Evolutionary conservation across 2,113 vertebrate species (phyloP), one percentile per base, ranked within the genome.

Genomic region (Oreochromis aureus): DNA sequence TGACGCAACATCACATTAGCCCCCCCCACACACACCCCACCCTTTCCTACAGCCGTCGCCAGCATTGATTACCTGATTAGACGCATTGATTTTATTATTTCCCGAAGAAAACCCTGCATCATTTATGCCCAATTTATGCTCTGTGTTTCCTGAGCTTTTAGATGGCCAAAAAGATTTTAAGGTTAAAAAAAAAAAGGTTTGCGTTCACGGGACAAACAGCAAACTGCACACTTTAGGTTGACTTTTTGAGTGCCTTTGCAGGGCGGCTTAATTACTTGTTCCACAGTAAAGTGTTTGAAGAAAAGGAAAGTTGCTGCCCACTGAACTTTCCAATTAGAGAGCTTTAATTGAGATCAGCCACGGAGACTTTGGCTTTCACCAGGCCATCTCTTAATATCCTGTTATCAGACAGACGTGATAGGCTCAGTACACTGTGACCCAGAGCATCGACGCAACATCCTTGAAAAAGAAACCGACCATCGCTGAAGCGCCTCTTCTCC

Each of bases 21-120:
- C 89, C 88, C 81, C 81, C 94, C 4, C 11, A 12, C 41, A 7
- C 34, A n/a, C 63, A 59, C 41, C 79, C 63, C 69, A 2, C 63
- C 82, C 44, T 41, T 10, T 18, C 85, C 89, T 9, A 90, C 82
- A 95, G 89, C 92, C 66, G 89, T 91, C 95, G 84, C 93, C 24
- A 7, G 7, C 93, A 92, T 96, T 95, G 96, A 96, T 96, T 96
- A 94, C 91, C 94, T 93, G 94, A 96, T 97, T 97, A 96, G 92
- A 94, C 81, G 87, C 94, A 97, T 95, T 93, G 95, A 95, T 96
- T 96, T 92, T 90, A 92, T 96, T 95, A 94, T 95, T 96, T 96
- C 95, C 94, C 93, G 90, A 91, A 92, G 94, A 95, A 95, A 96
- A 94, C 88, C 91, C 92, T 90, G 90, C 86, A 54, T 89, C 87